These are phyloP conservation scores for Rhadina sibilatrix DNA, from an alignment of 2,113 vertebrate genomes.

Conservation along the genomic window DNA sequence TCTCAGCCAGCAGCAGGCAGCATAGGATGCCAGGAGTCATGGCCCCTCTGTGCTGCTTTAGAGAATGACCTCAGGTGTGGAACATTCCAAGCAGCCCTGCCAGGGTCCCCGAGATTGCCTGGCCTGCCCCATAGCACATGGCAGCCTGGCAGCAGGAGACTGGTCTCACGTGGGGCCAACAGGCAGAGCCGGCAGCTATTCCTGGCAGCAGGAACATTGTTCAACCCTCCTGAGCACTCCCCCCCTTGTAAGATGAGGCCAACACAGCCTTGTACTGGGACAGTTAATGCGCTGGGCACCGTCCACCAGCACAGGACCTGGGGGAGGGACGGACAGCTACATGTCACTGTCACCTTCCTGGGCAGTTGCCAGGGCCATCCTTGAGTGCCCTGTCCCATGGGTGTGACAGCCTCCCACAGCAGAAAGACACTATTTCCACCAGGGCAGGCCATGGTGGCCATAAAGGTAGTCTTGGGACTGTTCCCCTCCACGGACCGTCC, in stretches of 20 bases:
- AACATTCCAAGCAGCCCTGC: not conserved
- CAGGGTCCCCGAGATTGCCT: not conserved
- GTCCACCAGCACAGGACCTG: not conserved
- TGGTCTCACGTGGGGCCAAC: not conserved
- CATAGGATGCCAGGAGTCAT: not conserved
- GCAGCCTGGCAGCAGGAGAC: not conserved
- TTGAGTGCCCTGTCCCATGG: not conserved
- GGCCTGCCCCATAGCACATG: not conserved
- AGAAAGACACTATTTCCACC: not conserved
- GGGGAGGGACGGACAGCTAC: not conserved
- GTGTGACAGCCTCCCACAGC: not conserved
- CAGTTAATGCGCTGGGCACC: conserved; percentile 48
- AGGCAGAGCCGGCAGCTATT: conserved; percentile 44
- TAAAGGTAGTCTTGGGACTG: not conserved
- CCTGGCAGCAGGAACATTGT: not conserved
- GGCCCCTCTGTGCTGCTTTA: not conserved
- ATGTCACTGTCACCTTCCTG: not conserved
- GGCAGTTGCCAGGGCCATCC: not conserved
- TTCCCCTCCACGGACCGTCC: fast-evolving
- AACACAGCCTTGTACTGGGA: not conserved
- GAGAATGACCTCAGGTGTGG: conserved; percentile 49
- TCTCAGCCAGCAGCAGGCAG: not conserved
- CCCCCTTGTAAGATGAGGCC: conserved; percentile 36
- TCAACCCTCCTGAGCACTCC: not conserved
- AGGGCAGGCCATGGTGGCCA: not conserved